Conservation (phyloP, 30 jellyfish, hydroid and myxozoan genomes). For the Pelagia noctiluca region DNA sequence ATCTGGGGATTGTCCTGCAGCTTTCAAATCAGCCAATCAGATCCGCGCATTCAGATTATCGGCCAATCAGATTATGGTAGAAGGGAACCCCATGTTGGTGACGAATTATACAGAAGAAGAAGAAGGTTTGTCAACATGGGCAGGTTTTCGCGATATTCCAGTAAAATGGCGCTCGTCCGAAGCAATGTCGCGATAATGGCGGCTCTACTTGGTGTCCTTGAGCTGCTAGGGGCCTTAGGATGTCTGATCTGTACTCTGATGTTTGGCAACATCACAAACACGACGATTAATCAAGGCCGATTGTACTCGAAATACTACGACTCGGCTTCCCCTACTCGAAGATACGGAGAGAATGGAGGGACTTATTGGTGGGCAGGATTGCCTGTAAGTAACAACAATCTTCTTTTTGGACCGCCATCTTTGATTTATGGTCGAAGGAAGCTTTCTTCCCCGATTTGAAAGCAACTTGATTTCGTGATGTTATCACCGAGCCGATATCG, state of each 20-base stretch:
- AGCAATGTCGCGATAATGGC: conserved; percentile 32
- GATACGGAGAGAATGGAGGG: conserved; percentile 65
- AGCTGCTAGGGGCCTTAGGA: conserved; percentile 68
- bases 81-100: too few species aligned
- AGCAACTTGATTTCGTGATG: too few species aligned
- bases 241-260: conserved; percentile 53
- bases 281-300: conserved; percentile 35
- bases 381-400: conserved; percentile 57
- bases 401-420: neutral
- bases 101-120: too few species aligned
- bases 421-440: too few species aligned
- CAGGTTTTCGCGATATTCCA: too few species aligned
- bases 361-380: conserved; percentile 83
- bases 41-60: neutral
- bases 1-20: too few species aligned
- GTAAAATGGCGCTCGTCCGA: conserved; percentile 25
- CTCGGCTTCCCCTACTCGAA: conserved; percentile 68
- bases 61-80: too few species aligned
- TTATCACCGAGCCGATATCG: too few species aligned
- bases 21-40: conserved; percentile 29
- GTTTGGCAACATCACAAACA: conserved; percentile 66
- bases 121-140: too few species aligned
- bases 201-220: conserved; percentile 64
- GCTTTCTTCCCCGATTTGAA: too few species aligned
- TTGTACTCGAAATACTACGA: conserved; percentile 64